phyloP scores from a whole-genome alignment of 53 echinoderm and acorn worm genomes.

The Echinometra lucunter region DNA sequence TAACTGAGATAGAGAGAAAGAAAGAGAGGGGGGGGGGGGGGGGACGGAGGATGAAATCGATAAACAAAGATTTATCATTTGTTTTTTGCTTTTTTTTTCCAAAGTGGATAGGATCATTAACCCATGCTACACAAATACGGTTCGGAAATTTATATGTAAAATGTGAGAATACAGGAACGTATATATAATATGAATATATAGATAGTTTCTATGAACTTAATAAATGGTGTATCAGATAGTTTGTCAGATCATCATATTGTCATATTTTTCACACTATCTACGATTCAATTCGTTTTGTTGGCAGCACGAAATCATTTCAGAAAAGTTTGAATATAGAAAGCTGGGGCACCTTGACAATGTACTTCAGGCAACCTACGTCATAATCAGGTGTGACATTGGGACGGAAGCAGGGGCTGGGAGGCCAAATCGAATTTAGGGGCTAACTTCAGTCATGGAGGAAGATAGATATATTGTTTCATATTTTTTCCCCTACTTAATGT shows the following conservation, averaged over 20 bases:
- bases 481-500: not conserved
- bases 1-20: too few relatives aligned
- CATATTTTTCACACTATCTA: not conserved
- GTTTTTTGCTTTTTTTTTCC: too few relatives aligned
- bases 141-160: too few relatives aligned
- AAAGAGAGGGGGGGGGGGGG: too few relatives aligned
- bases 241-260: not conserved
- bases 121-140: too few relatives aligned
- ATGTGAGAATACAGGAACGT: too few relatives aligned
- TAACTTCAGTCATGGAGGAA: slow-evolving; percentile 1
- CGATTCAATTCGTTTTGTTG: slow-evolving; percentile 1
- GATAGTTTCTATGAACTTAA: too few relatives aligned
- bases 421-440: slow-evolving; percentile 42
- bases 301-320: slow-evolving; percentile 2
- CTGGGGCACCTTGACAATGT: slow-evolving; percentile 37
- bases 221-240: not conserved
- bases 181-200: too few relatives aligned
- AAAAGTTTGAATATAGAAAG: not conserved
- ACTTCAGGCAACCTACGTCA: slow-evolving; percentile 15
- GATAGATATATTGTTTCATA: slow-evolving; percentile 29
- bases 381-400: slow-evolving; percentile 6
- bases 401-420: slow-evolving; percentile 38
- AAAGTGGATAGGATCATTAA: too few relatives aligned
- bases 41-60: too few relatives aligned
- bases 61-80: too few relatives aligned